Conservation (phyloP, 2,113 vertebrate species). For the Corythornis vintsioides region DNA sequence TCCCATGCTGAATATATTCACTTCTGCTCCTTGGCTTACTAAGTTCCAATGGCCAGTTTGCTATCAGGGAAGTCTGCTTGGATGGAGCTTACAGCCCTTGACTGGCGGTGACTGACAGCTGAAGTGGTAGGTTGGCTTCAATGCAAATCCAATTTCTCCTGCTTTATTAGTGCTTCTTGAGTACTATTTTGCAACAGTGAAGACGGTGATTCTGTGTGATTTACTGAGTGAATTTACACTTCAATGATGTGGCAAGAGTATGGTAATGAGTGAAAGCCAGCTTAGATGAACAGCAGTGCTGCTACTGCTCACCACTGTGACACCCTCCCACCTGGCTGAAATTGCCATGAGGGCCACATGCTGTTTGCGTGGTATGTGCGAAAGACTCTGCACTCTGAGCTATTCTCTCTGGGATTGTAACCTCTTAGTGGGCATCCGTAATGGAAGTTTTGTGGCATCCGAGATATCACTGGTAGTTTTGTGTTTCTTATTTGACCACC, state of each 20-base stretch:
- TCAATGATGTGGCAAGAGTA: slow-evolving; percentile 28
- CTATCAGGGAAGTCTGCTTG: background rate
- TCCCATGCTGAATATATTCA: background rate
- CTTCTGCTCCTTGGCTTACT: background rate
- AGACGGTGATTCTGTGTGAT: background rate
- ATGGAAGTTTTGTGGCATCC: background rate
- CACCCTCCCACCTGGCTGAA: background rate
- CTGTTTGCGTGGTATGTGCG: fast-evolving
- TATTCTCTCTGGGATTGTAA: background rate
- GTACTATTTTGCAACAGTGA: slow-evolving; percentile 25
- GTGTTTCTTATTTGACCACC: background rate
- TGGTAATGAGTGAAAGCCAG: slow-evolving; percentile 51
- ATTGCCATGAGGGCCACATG: fast-evolving
- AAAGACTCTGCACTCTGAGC: background rate
- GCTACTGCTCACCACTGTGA: background rate
- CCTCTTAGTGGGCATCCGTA: background rate
- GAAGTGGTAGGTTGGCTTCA: slow-evolving; percentile 32
- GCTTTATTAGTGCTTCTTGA: slow-evolving; percentile 51
- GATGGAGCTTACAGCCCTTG: background rate
- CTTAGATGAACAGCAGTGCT: slow-evolving; percentile 12
- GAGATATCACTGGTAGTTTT: background rate
- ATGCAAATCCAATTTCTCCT: slow-evolving; percentile 50
- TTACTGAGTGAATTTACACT: slow-evolving; percentile 57
- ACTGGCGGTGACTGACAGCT: slow-evolving; percentile 41
- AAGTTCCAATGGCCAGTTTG: background rate